Conservation (phyloP, 2,888 invertebrate species). For the Azorinus chamasolen region DNA sequence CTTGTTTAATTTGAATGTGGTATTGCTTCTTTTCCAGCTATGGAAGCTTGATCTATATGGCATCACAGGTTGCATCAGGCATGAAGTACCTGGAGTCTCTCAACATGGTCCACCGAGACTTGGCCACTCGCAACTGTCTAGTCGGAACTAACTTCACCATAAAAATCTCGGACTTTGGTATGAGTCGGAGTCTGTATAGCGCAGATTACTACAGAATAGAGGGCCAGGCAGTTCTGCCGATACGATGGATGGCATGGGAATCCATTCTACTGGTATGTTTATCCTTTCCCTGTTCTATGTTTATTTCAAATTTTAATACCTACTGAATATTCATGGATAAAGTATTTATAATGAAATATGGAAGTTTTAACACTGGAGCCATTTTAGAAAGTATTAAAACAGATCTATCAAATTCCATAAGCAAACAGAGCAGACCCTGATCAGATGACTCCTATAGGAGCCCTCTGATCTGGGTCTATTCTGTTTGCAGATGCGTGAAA, state of each 20-base stretch:
- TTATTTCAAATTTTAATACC: too few species aligned
- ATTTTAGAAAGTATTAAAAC: too few species aligned
- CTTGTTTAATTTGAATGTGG: too few species aligned
- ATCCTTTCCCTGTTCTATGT: too few species aligned
- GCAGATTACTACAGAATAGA: conserved; percentile 94
- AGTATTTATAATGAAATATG: too few species aligned
- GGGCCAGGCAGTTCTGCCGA: conserved; percentile 92
- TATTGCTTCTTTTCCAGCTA: conserved; percentile 90
- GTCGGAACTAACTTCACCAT: conserved; percentile 92
- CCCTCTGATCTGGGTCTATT: too few species aligned
- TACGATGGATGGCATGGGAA: conserved; percentile 97
- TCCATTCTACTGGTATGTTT: conserved; percentile 90
- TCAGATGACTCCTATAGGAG: too few species aligned
- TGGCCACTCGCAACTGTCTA: conserved; percentile 95
- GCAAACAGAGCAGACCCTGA: too few species aligned
- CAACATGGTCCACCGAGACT: conserved; percentile 96
- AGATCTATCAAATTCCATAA: too few species aligned
- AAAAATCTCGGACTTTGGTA: conserved; percentile 86
- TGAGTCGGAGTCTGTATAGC: conserved; percentile 85
- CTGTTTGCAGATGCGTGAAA: too few species aligned
- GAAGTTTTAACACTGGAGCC: too few species aligned
- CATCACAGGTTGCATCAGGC: conserved; percentile 94
- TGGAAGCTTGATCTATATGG: conserved; percentile 93
- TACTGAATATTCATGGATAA: too few species aligned
- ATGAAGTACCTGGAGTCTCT: conserved; percentile 96